These are phyloP conservation scores for Oplegnathus fasciatus DNA, from an alignment of 2,113 vertebrate species.

Conservation along the genomic window DNA sequence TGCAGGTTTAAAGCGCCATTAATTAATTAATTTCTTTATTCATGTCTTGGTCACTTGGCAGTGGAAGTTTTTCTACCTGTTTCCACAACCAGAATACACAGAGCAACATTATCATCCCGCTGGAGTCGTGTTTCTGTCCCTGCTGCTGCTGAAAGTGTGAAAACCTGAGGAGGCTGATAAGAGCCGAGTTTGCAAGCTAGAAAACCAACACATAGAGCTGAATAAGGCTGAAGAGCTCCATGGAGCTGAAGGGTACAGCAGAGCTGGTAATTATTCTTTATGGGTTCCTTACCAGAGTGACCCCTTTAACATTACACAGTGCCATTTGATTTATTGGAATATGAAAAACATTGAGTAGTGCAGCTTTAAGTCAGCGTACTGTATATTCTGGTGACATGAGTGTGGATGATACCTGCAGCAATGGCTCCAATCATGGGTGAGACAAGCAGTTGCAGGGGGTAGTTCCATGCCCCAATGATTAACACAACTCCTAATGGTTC, in stretches of 20 bases:
- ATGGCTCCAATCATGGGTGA: slow-evolving; percentile 82
- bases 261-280: neutral
- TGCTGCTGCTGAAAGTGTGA: too few relatives aligned
- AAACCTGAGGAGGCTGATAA: too few relatives aligned
- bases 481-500: slow-evolving; percentile 84
- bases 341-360: neutral
- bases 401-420: slow-evolving; percentile 79
- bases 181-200: too few relatives aligned
- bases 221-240: neutral
- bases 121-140: too few relatives aligned
- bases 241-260: neutral
- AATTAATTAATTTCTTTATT: too few relatives aligned
- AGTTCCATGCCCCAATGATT: slow-evolving; percentile 86
- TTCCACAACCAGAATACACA: too few relatives aligned
- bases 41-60: too few relatives aligned
- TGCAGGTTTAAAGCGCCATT: too few relatives aligned
- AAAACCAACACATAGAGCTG: neutral
- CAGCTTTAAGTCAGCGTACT: neutral
- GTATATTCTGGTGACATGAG: neutral
- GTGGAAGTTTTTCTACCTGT: too few relatives aligned
- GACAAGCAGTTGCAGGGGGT: slow-evolving; percentile 83
- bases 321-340: neutral
- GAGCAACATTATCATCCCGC: too few relatives aligned
- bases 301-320: neutral
- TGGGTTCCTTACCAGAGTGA: neutral